These are phyloP conservation scores for Stictonetta naevosa DNA, from an alignment of 2,113 vertebrate species.

Conservation along the genomic window DNA sequence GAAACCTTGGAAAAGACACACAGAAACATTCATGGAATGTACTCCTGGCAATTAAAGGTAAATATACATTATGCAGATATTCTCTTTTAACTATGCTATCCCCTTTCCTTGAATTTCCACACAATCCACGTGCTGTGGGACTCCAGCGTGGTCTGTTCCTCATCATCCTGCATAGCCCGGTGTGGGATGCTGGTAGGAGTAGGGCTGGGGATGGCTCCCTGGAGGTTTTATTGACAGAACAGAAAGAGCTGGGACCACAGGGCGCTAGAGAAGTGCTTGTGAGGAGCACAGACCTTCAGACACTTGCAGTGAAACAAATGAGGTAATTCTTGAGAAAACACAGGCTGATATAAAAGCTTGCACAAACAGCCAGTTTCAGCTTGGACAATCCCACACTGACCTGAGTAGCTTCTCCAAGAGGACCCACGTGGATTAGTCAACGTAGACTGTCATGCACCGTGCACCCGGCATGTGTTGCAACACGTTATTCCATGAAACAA, in stretches of 20 bases:
- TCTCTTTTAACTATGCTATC: neutral
- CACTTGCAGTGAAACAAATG: neutral
- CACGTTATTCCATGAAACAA: neutral
- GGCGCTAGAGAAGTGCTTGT: neutral
- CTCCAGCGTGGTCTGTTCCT: neutral
- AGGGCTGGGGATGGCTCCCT: neutral
- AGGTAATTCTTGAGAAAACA: neutral
- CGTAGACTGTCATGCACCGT: neutral
- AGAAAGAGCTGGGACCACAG: neutral
- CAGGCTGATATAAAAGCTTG: neutral
- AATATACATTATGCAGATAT: neutral
- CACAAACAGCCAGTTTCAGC: neutral
- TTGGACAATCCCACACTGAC: neutral
- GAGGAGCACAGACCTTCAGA: neutral
- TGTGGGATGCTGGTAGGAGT: neutral
- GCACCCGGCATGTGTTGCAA: neutral
- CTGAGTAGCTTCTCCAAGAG: neutral
- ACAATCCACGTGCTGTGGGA: neutral
- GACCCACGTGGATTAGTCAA: neutral
- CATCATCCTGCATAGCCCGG: neutral
- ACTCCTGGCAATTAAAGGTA: conserved; percentile 40
- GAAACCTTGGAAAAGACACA: conserved; percentile 1
- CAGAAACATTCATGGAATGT: conserved; percentile 33
- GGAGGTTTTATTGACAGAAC: neutral
- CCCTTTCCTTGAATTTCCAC: neutral